These are phyloP conservation scores for Aphidoletes aphidimyza DNA, from an alignment of 2,888 invertebrate species.

Conservation along the genomic window DNA sequence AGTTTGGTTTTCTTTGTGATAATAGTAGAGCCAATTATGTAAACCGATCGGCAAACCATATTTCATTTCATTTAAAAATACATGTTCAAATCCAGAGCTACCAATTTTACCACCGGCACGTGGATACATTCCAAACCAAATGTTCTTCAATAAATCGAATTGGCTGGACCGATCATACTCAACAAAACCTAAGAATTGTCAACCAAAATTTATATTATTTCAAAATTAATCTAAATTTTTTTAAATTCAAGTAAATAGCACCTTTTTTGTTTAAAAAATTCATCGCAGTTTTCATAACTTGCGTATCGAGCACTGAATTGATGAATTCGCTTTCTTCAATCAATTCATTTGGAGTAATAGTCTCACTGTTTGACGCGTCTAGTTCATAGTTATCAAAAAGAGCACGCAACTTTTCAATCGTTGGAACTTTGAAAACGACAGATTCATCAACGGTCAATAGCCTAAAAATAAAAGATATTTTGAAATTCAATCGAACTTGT, in stretches of 20 bases:
- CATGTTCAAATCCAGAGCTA: slow-evolving; percentile 93
- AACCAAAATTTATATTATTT: slow-evolving; percentile 50
- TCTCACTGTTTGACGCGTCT: slow-evolving; percentile 78
- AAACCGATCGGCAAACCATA: slow-evolving; percentile 80
- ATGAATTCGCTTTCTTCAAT: slow-evolving; percentile 83
- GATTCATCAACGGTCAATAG: slow-evolving; percentile 74
- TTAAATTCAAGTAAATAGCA: slow-evolving; percentile 58
- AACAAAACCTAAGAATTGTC: slow-evolving; percentile 69
- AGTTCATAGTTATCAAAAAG: slow-evolving; percentile 89
- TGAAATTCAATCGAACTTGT: not conserved
- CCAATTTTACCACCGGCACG: slow-evolving; percentile 83
- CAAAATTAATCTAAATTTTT: not conserved
- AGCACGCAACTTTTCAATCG: slow-evolving; percentile 77
- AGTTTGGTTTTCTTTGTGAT: slow-evolving; percentile 73
- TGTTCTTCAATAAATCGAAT: slow-evolving; percentile 74
- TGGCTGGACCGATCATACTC: slow-evolving; percentile 76
- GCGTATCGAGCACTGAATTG: slow-evolving; percentile 79
- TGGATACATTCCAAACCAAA: slow-evolving; percentile 87
- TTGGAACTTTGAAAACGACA: slow-evolving; percentile 73
- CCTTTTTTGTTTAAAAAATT: slow-evolving; percentile 70
- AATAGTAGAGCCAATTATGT: slow-evolving; percentile 92
- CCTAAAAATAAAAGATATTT: slow-evolving; percentile 65
- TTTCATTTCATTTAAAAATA: slow-evolving; percentile 88
- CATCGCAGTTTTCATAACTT: slow-evolving; percentile 77
- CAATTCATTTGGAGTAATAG: slow-evolving; percentile 78